Evolutionary conservation across 2,113 vertebrate species (phyloP), one percentile per base, ranked within the genome.

Genomic region (Mus pahari): DNA sequence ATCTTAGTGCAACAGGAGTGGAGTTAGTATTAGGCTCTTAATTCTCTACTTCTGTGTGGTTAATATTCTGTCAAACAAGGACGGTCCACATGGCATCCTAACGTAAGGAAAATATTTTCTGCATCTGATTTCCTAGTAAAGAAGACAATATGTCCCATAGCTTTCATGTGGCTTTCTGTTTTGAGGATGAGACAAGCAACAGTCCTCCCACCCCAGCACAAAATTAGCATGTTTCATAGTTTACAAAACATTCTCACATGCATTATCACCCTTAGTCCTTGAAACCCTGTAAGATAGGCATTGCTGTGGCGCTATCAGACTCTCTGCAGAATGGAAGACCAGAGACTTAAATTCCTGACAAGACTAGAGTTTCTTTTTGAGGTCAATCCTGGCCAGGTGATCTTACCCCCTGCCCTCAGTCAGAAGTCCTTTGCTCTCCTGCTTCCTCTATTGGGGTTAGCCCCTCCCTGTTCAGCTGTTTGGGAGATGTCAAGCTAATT

Each of bases 141-240:
- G 91, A 94, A 96, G 94, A 96, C 94, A 97, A 42, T 94, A 92
- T 96, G 96, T 91, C 55, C 39, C 58, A 2, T 33, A 62, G 50
- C 94, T 97, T 97, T 97, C 68, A 93, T 94, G 95, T 97, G 94
- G 94, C 90, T 97, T 97, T 94, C 84, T 96, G 92, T 95, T 97
- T 90, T 70, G 74, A 94, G 79, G 95, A 90, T 94, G 88, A 95
- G 95, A 96, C 75, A 62, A 75, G 22, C 90, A 87, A 17, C 81
- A 93, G 55, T 58, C 28, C 90, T 96, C 71, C 90, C 71, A 87
- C 22, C 33, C 74, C 70, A 92, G 58, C 58, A 45, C 82, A 87
- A 84, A 95, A 90, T 84, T 22, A 94, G 81, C 88, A 87, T 58
- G 75, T 74, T 94, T 95, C 88, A 66, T 79, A 90, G 92, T 94